These are phyloP conservation scores for Mamestra brassicae DNA, from an alignment of 2,888 invertebrate genomes.

Conservation along the genomic window DNA sequence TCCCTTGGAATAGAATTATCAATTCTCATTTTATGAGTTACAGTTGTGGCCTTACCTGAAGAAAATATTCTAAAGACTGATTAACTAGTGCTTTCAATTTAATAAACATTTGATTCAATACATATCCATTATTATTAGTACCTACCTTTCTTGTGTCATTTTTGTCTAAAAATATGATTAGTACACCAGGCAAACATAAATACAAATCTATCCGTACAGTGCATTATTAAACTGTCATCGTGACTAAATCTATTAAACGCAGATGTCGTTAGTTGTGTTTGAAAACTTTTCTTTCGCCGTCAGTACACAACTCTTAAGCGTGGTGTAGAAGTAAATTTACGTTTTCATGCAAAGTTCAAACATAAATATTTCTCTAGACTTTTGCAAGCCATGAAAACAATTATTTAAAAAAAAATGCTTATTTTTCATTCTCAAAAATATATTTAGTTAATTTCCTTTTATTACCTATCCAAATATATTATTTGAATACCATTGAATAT, in stretches of 20 bases:
- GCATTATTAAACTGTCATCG: constrained; percentile 3
- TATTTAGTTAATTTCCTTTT: constrained; percentile 13
- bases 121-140: constrained; percentile 62
- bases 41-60: constrained; percentile 61
- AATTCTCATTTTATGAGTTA: constrained; percentile 54
- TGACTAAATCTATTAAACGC: background rate
- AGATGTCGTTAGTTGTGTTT: constrained; percentile 36
- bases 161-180: constrained; percentile 28
- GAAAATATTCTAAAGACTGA: constrained; percentile 64
- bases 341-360: background rate
- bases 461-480: constrained; percentile 50
- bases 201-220: background rate
- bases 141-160: constrained; percentile 50
- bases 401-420: background rate
- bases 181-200: background rate
- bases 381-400: constrained; percentile 1
- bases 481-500: constrained; percentile 63
- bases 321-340: background rate
- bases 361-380: constrained; percentile 31
- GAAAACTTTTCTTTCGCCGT: background rate
- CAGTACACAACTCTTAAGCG: background rate
- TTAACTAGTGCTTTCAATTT: constrained; percentile 60
- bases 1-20: constrained; percentile 38
- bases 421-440: constrained; percentile 10
- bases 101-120: constrained; percentile 54